Conservation (phyloP, 1,140 invertebrate genomes). For the Ectropis grisescens region DNA sequence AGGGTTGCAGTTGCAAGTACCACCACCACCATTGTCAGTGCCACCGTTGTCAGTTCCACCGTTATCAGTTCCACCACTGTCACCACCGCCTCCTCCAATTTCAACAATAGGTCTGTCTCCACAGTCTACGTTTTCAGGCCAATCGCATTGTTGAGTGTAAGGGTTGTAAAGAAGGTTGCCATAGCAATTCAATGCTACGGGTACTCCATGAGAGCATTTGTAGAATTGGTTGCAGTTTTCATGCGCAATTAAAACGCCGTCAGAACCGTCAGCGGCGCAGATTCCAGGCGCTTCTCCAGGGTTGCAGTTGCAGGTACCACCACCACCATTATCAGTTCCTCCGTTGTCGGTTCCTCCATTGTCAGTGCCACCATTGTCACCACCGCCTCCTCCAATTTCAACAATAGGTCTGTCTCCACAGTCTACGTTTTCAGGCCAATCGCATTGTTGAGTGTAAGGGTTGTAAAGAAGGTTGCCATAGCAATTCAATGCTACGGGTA, state of each 20-base stretch:
- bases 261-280: conserved; percentile 16
- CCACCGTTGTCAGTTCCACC: conserved; percentile 1
- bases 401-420: conserved; percentile 29
- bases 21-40: conserved; percentile 1
- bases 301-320: conserved; percentile 14
- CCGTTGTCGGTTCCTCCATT: neutral
- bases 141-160: conserved; percentile 69
- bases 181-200: conserved; percentile 37
- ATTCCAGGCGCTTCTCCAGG: conserved; percentile 19
- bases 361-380: neutral
- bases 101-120: conserved; percentile 16
- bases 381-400: neutral
- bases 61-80: conserved; percentile 1
- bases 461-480: conserved; percentile 19
- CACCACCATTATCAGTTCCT: neutral
- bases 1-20: conserved; percentile 4
- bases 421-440: conserved; percentile 24
- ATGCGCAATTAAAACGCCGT: conserved; percentile 19
- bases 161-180: conserved; percentile 70
- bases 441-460: conserved; percentile 19
- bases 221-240: conserved; percentile 32
- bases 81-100: no score
- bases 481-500: conserved; percentile 12
- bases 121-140: conserved; percentile 69
- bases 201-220: conserved; percentile 18